These are phyloP conservation scores for Macrobrachium nipponense DNA, from an alignment of 1,140 invertebrate genomes.

Conservation along the genomic window DNA sequence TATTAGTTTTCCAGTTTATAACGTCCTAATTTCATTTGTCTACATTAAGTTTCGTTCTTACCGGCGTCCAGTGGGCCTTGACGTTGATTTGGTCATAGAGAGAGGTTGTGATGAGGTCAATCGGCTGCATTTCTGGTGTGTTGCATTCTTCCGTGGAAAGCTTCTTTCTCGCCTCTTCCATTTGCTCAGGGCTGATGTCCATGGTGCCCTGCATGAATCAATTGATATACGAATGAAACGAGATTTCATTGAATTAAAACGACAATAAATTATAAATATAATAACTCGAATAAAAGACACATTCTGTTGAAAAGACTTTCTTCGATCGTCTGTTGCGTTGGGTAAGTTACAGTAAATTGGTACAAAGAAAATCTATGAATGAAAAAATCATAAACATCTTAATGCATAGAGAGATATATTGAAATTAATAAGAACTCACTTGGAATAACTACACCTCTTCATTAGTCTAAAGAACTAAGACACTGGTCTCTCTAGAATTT, in stretches of 20 bases:
- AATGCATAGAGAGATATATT: no score
- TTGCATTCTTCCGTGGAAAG: not conserved
- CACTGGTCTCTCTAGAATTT: no score
- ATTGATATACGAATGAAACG: not conserved
- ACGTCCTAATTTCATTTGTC: not conserved
- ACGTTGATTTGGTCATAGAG: not conserved
- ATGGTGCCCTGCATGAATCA: not conserved
- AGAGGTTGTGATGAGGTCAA: not conserved
- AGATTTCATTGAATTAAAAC: not conserved
- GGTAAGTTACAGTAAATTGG: no score
- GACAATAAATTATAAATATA: not conserved
- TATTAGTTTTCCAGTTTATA: no score
- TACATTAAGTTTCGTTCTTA: not conserved
- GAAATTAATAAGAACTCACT: no score
- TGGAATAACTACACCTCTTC: no score
- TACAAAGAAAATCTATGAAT: no score
- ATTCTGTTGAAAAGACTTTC: no score
- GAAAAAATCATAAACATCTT: no score
- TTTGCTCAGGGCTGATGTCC: not conserved
- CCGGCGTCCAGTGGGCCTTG: not conserved
- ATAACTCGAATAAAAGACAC: not conserved
- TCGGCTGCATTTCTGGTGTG: not conserved
- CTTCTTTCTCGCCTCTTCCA: not conserved
- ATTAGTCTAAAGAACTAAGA: no score
- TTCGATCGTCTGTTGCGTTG: no score